phyloP scores from a whole-genome alignment of 2,797 vertebrate genomes.

The Alca torda region DNA sequence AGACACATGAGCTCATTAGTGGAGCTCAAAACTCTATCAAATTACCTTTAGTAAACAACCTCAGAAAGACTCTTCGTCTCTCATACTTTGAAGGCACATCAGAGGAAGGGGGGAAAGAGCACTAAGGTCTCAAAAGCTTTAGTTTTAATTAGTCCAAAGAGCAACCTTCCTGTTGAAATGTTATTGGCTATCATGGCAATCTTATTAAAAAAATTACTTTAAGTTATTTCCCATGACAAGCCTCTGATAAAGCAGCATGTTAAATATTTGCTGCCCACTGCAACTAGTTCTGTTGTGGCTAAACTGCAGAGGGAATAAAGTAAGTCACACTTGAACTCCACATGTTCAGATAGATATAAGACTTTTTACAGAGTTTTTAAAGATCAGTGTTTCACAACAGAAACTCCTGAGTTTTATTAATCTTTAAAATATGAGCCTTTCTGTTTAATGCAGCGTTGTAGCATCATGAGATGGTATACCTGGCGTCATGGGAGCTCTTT shows the following conservation, averaged over 20 bases:
- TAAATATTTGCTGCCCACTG: background rate
- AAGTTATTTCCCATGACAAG: slow-evolving; percentile 54
- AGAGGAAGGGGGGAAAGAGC: background rate
- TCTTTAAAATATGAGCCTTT: background rate
- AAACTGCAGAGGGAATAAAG: background rate
- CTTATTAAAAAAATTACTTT: slow-evolving; percentile 51
- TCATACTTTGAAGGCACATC: background rate
- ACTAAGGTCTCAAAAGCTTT: slow-evolving; percentile 44
- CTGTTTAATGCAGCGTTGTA: background rate
- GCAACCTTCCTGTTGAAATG: slow-evolving; percentile 26
- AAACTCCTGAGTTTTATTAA: background rate
- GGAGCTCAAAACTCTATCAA: slow-evolving; percentile 52
- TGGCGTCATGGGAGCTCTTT: background rate
- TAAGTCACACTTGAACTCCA: background rate
- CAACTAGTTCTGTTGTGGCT: background rate
- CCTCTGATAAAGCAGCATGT: slow-evolving; percentile 18
- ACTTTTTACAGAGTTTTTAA: background rate
- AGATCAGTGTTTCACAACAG: background rate
- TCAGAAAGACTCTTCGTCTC: background rate
- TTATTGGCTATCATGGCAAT: slow-evolving; percentile 43
- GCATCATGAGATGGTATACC: too few relatives aligned
- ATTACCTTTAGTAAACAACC: slow-evolving; percentile 61
- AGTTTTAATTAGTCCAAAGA: slow-evolving; percentile 63
- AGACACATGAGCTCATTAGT: slow-evolving; percentile 33
- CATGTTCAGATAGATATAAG: background rate